Conservation (phyloP, 2,797 vertebrate species). For the Lepilemur septentrionalis region DNA sequence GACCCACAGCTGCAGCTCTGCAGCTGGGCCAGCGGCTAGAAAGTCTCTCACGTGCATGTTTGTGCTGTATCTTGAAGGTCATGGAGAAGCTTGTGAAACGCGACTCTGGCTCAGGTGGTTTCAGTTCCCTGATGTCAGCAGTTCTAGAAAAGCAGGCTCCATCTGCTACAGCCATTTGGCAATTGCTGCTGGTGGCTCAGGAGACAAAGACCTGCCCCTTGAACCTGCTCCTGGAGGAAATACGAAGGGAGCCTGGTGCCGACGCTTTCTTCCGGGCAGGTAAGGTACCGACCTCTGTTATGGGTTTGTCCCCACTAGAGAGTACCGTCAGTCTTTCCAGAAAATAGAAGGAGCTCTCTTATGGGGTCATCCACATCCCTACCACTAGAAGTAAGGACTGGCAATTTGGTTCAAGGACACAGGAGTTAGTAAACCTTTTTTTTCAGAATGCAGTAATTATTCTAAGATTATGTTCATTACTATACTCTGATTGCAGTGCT, state of each 20-base stretch:
- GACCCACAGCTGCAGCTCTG: not conserved
- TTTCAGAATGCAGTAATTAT: not conserved
- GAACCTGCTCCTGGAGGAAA: slow-evolving; percentile 80
- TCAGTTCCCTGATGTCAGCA: slow-evolving; percentile 77
- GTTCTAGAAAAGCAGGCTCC: slow-evolving; percentile 80
- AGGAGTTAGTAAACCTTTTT: not conserved
- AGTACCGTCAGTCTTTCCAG: not conserved
- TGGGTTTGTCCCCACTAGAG: not conserved
- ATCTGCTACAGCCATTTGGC: slow-evolving; percentile 81
- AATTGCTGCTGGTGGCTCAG: slow-evolving; percentile 79
- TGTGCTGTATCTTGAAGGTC: slow-evolving; percentile 74
- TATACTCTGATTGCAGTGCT: not conserved
- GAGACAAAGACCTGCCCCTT: slow-evolving; percentile 63
- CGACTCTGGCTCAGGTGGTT: slow-evolving; percentile 46
- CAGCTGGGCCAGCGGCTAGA: not conserved
- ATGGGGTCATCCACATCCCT: accelerated
- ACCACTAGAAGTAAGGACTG: not conserved
- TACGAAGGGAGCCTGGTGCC: slow-evolving; percentile 79
- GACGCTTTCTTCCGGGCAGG: slow-evolving; percentile 81
- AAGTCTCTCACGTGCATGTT: not conserved
- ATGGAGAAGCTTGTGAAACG: slow-evolving; percentile 79
- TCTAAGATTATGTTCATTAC: not conserved
- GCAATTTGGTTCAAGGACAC: not conserved
- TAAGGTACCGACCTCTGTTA: slow-evolving; percentile 33
- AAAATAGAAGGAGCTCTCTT: not conserved